A percentile compares a stretch with the other conserved stretches of the same genome.
Evolutionary conservation across 2,113 vertebrate genomes (phyloP).

Genomic region (Okapia johnstoni): DNA sequence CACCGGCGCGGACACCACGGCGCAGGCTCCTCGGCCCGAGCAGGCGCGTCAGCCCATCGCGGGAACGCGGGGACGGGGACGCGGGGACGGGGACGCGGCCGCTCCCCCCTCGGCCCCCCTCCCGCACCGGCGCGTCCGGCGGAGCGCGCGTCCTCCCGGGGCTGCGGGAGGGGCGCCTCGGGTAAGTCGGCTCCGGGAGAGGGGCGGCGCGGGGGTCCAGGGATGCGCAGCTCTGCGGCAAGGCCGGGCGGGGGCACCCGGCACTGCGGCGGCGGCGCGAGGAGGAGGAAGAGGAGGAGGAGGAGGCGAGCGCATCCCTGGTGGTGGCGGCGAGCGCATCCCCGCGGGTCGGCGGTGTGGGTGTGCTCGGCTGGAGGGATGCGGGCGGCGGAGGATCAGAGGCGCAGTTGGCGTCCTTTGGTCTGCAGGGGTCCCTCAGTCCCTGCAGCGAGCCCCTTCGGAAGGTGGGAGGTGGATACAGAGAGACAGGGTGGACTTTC

Average conservation of each 20-base stretch:
- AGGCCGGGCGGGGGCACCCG: not conserved
- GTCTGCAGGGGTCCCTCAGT: not conserved
- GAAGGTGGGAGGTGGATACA: not conserved
- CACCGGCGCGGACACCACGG: slow-evolving; percentile 27
- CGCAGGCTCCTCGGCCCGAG: slow-evolving; percentile 67
- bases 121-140: not conserved
- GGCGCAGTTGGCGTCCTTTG: not conserved
- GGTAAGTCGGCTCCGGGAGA: not conserved
- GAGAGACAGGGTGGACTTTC: not conserved
- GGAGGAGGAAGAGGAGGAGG: not conserved
- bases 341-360: not conserved
- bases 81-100: slow-evolving; percentile 44
- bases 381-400: not conserved
- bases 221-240: not conserved
- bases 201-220: not conserved
- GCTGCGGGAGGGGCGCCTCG: not conserved
- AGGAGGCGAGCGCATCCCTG: not conserved
- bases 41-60: slow-evolving; percentile 64
- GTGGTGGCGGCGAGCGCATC: not conserved
- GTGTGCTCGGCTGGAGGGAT: not conserved
- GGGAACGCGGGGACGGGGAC: slow-evolving; percentile 45
- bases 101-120: slow-evolving; percentile 22
- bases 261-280: not conserved
- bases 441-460: not conserved
- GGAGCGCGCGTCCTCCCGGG: not conserved